These are phyloP conservation scores for Drosophila cracens DNA, from an alignment of 2,888 invertebrate genomes.

Conservation along the genomic window DNA sequence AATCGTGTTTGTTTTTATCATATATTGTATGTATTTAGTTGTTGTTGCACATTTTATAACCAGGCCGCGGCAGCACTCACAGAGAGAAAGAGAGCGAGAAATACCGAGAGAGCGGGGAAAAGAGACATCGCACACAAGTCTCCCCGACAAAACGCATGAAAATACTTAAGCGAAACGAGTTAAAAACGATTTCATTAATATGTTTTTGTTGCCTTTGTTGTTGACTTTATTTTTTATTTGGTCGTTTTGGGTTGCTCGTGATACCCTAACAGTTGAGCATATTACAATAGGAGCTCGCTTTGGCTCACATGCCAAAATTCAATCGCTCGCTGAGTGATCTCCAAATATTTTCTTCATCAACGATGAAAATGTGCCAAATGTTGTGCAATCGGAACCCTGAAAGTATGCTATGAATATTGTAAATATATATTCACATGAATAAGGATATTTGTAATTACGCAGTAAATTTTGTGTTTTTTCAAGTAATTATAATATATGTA, in stretches of 20 bases:
- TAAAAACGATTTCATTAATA: slow-evolving; percentile 81
- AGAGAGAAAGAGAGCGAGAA: slow-evolving; percentile 15
- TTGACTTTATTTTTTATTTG: slow-evolving; percentile 27
- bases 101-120: slow-evolving; percentile 5
- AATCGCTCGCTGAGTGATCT: background rate
- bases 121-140: slow-evolving; percentile 16
- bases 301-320: background rate
- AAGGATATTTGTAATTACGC: slow-evolving; percentile 8
- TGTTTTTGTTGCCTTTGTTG: slow-evolving; percentile 63
- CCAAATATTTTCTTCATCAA: background rate
- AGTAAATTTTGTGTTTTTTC: background rate
- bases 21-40: slow-evolving; percentile 56
- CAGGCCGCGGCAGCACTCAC: slow-evolving; percentile 38
- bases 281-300: background rate
- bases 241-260: slow-evolving; percentile 40
- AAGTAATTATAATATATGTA: background rate
- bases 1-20: slow-evolving; percentile 72
- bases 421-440: background rate
- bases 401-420: slow-evolving; percentile 44
- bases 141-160: slow-evolving; percentile 56
- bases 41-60: slow-evolving; percentile 78
- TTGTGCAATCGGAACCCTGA: slow-evolving; percentile 11
- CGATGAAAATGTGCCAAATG: background rate
- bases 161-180: slow-evolving; percentile 78
- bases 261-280: slow-evolving; percentile 33